phyloP scores from a whole-genome alignment of 1,140 invertebrate species.

The Anthonomus grandis region DNA sequence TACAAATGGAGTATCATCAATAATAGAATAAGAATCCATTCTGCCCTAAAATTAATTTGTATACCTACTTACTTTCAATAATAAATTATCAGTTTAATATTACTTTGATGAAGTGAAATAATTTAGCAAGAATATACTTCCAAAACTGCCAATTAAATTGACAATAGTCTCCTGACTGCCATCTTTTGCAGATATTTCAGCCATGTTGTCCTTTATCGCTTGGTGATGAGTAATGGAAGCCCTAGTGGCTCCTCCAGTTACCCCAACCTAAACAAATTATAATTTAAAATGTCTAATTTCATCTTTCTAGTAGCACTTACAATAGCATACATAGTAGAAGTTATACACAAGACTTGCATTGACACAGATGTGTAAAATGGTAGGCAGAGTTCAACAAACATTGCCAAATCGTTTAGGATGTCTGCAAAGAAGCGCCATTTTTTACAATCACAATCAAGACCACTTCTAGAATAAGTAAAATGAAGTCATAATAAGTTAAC shows the following conservation, averaged over 20 bases:
- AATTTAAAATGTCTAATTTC: neutral
- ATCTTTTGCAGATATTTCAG: conserved; percentile 93
- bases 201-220: conserved; percentile 83
- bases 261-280: conserved; percentile 55
- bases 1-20: conserved; percentile 80
- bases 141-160: conserved; percentile 79
- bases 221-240: conserved; percentile 91
- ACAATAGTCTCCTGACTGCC: conserved; percentile 94
- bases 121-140: conserved; percentile 74
- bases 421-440: conserved; percentile 95
- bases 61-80: neutral
- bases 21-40: conserved; percentile 66
- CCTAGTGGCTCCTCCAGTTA: conserved; percentile 88
- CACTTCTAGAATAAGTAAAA: conserved; percentile 55
- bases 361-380: conserved; percentile 60
- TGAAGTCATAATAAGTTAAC: conserved; percentile 1
- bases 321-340: conserved; percentile 68
- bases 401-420: conserved; percentile 86
- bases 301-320: conserved; percentile 48
- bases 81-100: neutral
- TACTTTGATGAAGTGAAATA: conserved; percentile 57
- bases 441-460: conserved; percentile 82
- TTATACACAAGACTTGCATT: conserved; percentile 63
- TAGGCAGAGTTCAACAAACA: conserved; percentile 75
- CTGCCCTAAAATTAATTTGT: conserved; percentile 52